Conservation (phyloP, 53 echinoderm and acorn worm species). For the Mesocentrotus franciscanus region DNA sequence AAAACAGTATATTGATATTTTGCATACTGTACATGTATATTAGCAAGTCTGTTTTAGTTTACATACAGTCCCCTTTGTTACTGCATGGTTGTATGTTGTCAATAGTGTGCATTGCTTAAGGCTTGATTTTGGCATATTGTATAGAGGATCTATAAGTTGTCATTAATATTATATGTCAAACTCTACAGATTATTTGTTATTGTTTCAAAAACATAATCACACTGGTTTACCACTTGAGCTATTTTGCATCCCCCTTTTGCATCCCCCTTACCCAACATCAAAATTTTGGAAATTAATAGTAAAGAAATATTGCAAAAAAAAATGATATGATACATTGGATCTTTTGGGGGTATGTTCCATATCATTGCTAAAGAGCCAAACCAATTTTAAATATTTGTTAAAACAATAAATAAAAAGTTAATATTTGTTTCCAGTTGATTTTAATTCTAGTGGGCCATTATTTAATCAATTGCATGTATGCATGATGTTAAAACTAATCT, state of each 20-base stretch:
- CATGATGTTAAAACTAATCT: neutral
- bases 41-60: neutral
- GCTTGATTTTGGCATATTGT: neutral
- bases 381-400: neutral
- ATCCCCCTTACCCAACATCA: neutral
- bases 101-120: neutral
- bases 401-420: neutral
- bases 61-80: neutral
- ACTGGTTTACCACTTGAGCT: neutral
- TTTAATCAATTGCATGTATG: neutral
- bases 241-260: neutral
- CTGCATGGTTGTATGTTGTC: neutral
- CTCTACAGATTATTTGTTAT: neutral
- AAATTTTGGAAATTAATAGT: neutral
- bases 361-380: neutral
- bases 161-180: neutral
- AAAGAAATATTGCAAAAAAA: neutral
- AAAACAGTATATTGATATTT: neutral
- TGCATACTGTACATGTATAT: neutral
- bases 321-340: neutral
- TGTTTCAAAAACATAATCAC: neutral
- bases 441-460: neutral
- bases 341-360: neutral
- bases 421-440: neutral
- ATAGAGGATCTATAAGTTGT: neutral